phyloP scores from a whole-genome alignment of 2,888 invertebrate species.

The Calameuta pallipes region DNA sequence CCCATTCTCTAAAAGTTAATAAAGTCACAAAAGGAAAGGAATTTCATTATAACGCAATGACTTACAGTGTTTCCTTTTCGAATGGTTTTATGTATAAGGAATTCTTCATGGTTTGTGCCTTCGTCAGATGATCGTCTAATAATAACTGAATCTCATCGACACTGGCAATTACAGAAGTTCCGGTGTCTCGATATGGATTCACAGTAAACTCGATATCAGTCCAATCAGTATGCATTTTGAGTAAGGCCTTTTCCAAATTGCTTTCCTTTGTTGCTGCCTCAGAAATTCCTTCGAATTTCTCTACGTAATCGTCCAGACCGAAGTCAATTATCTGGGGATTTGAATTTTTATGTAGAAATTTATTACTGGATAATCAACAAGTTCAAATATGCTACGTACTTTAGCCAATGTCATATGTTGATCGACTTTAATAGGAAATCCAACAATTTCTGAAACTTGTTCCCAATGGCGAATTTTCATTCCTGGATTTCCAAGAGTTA shows the following conservation, averaged over 20 bases:
- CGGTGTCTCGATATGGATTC: constrained; percentile 83
- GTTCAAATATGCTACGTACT: constrained; percentile 63
- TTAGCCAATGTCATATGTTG: constrained; percentile 84
- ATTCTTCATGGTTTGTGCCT: constrained; percentile 97
- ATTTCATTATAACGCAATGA: constrained; percentile 24
- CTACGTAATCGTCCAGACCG: constrained; percentile 87
- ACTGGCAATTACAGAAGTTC: constrained; percentile 88
- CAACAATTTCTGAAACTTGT: constrained; percentile 93
- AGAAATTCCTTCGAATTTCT: constrained; percentile 91
- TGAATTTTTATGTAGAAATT: neutral
- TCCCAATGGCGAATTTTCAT: constrained; percentile 95
- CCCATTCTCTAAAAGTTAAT: constrained; percentile 80
- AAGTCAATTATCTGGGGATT: constrained; percentile 77
- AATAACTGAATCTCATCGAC: constrained; percentile 94
- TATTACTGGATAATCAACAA: neutral
- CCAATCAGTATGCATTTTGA: constrained; percentile 95
- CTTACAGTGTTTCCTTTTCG: constrained; percentile 83
- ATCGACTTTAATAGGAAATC: constrained; percentile 90
- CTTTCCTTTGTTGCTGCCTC: constrained; percentile 97
- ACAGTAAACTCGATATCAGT: constrained; percentile 81
- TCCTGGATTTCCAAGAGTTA: constrained; percentile 94
- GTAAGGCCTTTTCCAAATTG: constrained; percentile 87
- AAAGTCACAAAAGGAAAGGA: neutral
- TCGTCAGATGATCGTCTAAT: constrained; percentile 95
- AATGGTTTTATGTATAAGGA: constrained; percentile 97